Conservation (phyloP, 2,888 invertebrate species). For the Teinopalpus imperialis region DNA sequence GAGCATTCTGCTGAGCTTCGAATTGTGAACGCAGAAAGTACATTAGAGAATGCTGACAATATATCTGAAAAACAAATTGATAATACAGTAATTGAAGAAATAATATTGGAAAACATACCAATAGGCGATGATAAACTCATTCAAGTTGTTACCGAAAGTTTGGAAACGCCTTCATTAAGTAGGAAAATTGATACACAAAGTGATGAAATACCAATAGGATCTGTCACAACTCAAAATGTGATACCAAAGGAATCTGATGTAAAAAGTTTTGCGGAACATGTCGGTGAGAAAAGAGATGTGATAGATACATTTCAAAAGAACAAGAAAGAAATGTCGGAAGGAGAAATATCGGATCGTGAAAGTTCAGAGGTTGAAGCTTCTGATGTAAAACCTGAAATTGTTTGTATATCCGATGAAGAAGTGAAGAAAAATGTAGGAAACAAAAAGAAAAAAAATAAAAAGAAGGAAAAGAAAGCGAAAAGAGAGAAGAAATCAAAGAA, state of each 20-base stretch:
- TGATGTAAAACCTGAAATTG: slow-evolving; percentile 67
- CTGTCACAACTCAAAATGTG: neutral
- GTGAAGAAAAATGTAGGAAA: slow-evolving; percentile 41
- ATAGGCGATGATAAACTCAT: neutral
- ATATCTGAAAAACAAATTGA: slow-evolving; percentile 1
- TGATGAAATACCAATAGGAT: neutral
- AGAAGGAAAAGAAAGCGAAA: slow-evolving; percentile 58
- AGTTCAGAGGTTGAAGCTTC: slow-evolving; percentile 62
- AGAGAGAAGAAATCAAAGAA: slow-evolving; percentile 47
- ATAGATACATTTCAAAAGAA: slow-evolving; percentile 25
- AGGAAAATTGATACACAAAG: neutral
- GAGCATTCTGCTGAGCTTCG: no score
- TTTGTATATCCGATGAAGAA: slow-evolving; percentile 78
- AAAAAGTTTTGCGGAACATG: neutral
- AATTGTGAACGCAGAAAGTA: slow-evolving; percentile 14
- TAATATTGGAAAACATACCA: neutral
- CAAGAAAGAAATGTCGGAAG: slow-evolving; percentile 53
- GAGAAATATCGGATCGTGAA: slow-evolving; percentile 55
- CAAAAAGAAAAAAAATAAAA: slow-evolving; percentile 67
- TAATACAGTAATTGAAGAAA: neutral
- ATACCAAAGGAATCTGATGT: slow-evolving; percentile 29
- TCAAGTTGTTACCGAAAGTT: neutral
- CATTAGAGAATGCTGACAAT: neutral
- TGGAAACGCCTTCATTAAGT: neutral
- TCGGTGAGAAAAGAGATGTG: neutral